Percentiles rank a stretch among this genome's conserved stretches.
phyloP scores from a whole-genome alignment of 2,113 vertebrate species.

The Mionectes macconnelli region DNA sequence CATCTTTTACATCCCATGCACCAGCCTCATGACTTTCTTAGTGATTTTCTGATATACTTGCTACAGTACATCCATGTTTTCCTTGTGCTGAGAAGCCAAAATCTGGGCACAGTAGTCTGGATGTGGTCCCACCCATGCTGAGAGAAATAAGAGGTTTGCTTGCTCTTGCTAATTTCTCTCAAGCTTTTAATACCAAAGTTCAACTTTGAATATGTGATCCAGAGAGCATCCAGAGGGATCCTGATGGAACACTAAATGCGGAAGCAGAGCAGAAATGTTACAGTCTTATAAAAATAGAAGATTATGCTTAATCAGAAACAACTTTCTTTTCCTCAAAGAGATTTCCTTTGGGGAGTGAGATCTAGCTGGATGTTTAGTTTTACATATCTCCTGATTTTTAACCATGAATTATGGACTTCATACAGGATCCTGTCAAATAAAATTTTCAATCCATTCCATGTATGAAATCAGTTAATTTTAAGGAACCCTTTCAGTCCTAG shows the following conservation, averaged over 20 bases:
- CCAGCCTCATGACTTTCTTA: background rate
- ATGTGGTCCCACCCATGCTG: background rate
- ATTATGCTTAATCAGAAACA: background rate
- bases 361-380: background rate
- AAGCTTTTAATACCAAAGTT: background rate
- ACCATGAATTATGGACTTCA: background rate
- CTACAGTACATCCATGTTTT: background rate
- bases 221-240: background rate
- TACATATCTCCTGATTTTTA: background rate
- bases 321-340: background rate
- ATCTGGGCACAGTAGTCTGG: background rate
- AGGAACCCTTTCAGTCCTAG: background rate
- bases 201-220: background rate
- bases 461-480: background rate
- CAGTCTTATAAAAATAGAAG: background rate
- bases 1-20: background rate
- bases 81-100: background rate
- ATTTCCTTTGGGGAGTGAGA: background rate
- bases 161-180: background rate
- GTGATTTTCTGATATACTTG: background rate
- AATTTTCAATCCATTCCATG: background rate
- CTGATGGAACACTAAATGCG: background rate
- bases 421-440: background rate
- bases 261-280: background rate
- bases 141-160: background rate